Evolutionary conservation across 2,113 vertebrate species (phyloP), one percentile per base, ranked within the genome.

Genomic region (Cyrtonyx montezumae): DNA sequence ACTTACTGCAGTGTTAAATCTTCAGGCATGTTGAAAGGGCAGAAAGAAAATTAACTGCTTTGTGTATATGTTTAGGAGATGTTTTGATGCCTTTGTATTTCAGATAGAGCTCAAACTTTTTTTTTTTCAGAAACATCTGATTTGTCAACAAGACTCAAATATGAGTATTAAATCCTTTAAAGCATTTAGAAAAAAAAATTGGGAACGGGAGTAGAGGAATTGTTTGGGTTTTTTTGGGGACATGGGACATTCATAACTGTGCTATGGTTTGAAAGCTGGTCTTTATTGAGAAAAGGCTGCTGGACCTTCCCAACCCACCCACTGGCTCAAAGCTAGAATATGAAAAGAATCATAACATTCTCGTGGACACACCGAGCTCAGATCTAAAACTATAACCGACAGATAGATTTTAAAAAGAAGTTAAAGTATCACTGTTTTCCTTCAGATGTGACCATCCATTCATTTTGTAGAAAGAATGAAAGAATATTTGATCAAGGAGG

Each of bases 1-100:
- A 63, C 73, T 86, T 82, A 94, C 93, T 76, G 68, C 66, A 84
- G 45, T 65, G 48, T 71, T 86, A 91, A 83, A 28, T 75, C 49
- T 89, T 51, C 37, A 61, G 61, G 68, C 26, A 56, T 26, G 53
- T 73, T 90, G 75, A 81, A 56, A 53, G 59, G 45, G 36, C 75
- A 37, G 36, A 92, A 73, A 66, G 78, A 76, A 79, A n/a, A 69
- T 69, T 90, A 84, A 73, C 43, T 70, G 22, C 55, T 70, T 77
- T 46, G 21, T 37, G 70, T 25, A 49, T 91, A 90, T 65, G 74
- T 93, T 91, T 84, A 90, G 79, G 71, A 91, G 43, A 88, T n/a
- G 45, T 88, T 68, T 66, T 81, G 20, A 69, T 69, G 30, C 30
- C 43, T 78, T 90, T 71, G 37, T 48, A 78, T 59, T 53, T 80